These are phyloP conservation scores for Garra rufa DNA, from an alignment of 2,113 vertebrate genomes.

Conservation along the genomic window DNA sequence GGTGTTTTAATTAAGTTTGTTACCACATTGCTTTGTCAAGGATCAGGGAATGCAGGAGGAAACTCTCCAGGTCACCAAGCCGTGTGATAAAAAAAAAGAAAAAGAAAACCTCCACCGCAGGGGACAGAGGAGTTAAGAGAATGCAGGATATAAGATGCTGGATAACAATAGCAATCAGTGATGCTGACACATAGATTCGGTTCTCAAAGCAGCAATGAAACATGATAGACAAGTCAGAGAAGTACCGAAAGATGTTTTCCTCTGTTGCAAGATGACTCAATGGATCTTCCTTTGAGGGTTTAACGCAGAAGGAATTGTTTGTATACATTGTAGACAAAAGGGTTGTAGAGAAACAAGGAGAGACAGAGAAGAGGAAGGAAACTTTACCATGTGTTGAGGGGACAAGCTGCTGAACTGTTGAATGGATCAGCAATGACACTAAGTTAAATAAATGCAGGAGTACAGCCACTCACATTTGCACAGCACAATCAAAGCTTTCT, in stretches of 20 bases:
- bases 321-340: conserved; percentile 35
- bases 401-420: conserved; percentile 26
- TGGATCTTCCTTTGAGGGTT: conserved; percentile 39
- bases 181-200: conserved; percentile 24
- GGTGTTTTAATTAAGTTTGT: conserved; percentile 43
- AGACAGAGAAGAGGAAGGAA: neutral
- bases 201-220: conserved; percentile 16
- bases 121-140: conserved; percentile 41
- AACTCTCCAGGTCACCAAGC: conserved; percentile 36
- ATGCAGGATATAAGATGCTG: conserved; percentile 19
- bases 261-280: conserved; percentile 21
- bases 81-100: conserved; percentile 33
- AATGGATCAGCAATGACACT: conserved; percentile 36
- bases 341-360: neutral
- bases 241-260: conserved; percentile 36
- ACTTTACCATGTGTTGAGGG: conserved; percentile 27
- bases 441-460: conserved; percentile 53
- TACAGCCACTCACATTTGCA: conserved; percentile 42
- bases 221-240: conserved; percentile 40
- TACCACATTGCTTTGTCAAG: conserved; percentile 37
- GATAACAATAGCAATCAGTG: conserved; percentile 41
- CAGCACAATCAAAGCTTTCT: conserved; percentile 57
- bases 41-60: conserved; percentile 34
- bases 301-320: conserved; percentile 16
- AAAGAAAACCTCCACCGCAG: conserved; percentile 1